Percentiles rank a stretch among this genome's conserved stretches.
Conservation (phyloP, 2,113 vertebrate genomes). For the Diadophis punctatus region DNA sequence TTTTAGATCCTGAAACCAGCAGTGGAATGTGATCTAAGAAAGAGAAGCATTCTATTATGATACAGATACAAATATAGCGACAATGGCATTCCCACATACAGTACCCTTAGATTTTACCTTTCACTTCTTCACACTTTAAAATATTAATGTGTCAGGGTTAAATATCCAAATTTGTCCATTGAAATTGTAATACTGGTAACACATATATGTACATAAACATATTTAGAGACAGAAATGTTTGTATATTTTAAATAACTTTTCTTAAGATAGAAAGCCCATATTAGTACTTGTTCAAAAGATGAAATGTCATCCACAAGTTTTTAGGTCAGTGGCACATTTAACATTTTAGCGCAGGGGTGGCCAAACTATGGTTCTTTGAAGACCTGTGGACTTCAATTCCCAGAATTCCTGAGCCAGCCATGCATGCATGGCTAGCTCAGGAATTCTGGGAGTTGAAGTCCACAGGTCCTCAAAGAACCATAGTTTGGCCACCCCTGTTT, state of each 20-base stretch:
- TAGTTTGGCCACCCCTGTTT: too few species aligned
- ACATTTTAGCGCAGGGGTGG: background rate
- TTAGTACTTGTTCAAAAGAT: background rate
- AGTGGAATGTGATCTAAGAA: slow-evolving; percentile 16
- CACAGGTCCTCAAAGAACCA: too few species aligned
- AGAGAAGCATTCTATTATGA: background rate
- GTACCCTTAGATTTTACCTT: background rate
- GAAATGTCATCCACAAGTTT: background rate
- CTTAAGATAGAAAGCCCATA: background rate
- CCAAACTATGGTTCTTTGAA: too few species aligned
- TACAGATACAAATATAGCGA: background rate
- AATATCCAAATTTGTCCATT: background rate
- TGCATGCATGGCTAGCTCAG: too few species aligned
- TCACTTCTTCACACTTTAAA: background rate
- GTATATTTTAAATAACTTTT: background rate
- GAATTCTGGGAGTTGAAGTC: too few species aligned
- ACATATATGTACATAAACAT: background rate
- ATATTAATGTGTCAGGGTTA: background rate
- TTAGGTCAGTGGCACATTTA: background rate
- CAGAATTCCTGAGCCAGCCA: too few species aligned
- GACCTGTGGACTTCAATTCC: too few species aligned
- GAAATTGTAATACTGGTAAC: background rate
- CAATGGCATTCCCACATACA: background rate
- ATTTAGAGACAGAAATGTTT: background rate
- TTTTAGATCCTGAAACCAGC: background rate